A percentile compares a stretch with the other conserved stretches of the same genome.
These are phyloP conservation scores for Sitodiplosis mosellana DNA, from an alignment of 1,140 invertebrate species.

Conservation along the genomic window DNA sequence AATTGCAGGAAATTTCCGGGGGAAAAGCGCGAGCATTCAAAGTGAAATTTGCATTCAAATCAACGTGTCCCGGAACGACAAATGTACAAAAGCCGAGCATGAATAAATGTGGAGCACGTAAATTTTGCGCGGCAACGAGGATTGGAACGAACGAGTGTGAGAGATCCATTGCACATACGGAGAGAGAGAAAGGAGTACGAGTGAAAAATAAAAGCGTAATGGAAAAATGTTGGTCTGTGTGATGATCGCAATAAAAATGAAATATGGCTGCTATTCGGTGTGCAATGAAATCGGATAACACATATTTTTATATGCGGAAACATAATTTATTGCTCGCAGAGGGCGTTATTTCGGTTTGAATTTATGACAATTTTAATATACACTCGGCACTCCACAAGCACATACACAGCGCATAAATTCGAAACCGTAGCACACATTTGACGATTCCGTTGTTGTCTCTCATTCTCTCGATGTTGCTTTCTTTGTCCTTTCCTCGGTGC, in stretches of 20 bases:
- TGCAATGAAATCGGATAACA: slow-evolving; percentile 4
- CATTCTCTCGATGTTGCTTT: too few species aligned
- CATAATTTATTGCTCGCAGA: slow-evolving; percentile 4
- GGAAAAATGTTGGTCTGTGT: not conserved
- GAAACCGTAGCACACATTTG: too few species aligned
- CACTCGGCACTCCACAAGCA: not conserved
- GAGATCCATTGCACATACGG: not conserved
- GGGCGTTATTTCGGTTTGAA: slow-evolving; percentile 3
- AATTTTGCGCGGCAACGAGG: not conserved
- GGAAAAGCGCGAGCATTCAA: too few species aligned
- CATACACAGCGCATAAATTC: not conserved
- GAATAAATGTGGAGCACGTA: not conserved
- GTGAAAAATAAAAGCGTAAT: not conserved
- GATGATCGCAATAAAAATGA: slow-evolving; percentile 3
- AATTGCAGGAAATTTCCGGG: too few species aligned
- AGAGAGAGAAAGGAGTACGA: not conserved
- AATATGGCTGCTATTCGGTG: slow-evolving; percentile 4
- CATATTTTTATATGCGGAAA: slow-evolving; percentile 3
- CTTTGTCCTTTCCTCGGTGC: too few species aligned
- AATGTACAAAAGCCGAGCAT: too few species aligned
- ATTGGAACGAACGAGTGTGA: too few species aligned
- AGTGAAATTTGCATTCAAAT: too few species aligned
- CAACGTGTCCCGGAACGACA: too few species aligned
- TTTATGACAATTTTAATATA: slow-evolving; percentile 3
- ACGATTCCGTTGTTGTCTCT: too few species aligned